Percentiles rank a stretch among this genome's conserved stretches.
Conservation (phyloP, 2,888 invertebrate species). For the Rhyacophila evoluta region DNA sequence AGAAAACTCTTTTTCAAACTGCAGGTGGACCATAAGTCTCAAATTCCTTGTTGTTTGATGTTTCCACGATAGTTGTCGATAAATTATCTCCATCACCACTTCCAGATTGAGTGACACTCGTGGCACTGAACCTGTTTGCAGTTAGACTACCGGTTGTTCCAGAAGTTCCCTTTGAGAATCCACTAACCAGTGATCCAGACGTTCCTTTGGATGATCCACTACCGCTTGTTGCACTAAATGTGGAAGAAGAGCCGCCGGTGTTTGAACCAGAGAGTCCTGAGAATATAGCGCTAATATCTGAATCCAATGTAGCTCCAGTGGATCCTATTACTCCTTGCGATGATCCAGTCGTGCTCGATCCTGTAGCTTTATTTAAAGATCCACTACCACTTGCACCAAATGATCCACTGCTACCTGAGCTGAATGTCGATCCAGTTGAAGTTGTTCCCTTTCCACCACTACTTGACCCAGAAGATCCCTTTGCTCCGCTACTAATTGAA, state of each 20-base stretch:
- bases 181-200: not conserved
- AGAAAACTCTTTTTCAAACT: not conserved
- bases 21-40: constrained; percentile 35
- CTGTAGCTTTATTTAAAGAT: not conserved
- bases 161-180: not conserved
- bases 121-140: too few relatives aligned
- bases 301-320: not conserved
- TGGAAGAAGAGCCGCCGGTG: not conserved
- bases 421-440: not conserved
- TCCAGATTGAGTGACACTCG: too few relatives aligned
- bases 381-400: not conserved
- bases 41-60: constrained; percentile 8
- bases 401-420: not conserved
- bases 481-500: not conserved
- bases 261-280: not conserved
- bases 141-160: not conserved
- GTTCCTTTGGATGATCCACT: not conserved
- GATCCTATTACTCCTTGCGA: not conserved
- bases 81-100: too few relatives aligned
- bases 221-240: not conserved
- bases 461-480: not conserved
- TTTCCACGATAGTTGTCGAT: too few relatives aligned
- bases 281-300: too few relatives aligned
- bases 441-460: not conserved
- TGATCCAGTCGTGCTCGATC: not conserved